A percentile compares a stretch with the other conserved stretches of the same genome.
These are phyloP conservation scores for Euura lappo DNA, from an alignment of 1,140 invertebrate genomes.

Conservation along the genomic window DNA sequence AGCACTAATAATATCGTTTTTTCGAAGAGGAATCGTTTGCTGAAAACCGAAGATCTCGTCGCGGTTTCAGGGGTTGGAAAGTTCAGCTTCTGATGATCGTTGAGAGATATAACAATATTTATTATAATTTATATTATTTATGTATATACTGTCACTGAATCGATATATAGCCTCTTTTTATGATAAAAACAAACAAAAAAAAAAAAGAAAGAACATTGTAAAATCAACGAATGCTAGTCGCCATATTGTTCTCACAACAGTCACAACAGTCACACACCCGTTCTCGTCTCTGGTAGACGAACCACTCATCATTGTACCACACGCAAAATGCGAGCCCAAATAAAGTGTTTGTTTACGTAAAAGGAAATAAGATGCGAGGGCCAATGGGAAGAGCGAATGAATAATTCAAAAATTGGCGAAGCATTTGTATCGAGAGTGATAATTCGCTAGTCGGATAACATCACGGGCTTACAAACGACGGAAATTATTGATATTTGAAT, in stretches of 20 bases:
- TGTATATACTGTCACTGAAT: slow-evolving; percentile 17
- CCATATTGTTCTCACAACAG: background rate
- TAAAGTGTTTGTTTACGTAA: too few species aligned
- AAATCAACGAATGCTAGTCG: background rate
- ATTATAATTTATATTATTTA: slow-evolving; percentile 11
- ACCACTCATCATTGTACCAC: too few species aligned
- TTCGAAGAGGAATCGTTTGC: background rate
- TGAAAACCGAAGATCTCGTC: background rate
- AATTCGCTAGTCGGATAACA: background rate
- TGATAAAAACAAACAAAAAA: too few species aligned
- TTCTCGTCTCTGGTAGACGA: too few species aligned
- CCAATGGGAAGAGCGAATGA: too few species aligned
- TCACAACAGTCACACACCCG: too few species aligned
- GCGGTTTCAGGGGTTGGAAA: background rate
- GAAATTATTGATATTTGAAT: background rate
- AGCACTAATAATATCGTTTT: slow-evolving; percentile 30
- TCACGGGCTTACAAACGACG: background rate
- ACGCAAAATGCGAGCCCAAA: too few species aligned
- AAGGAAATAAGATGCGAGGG: too few species aligned
- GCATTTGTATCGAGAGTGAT: too few species aligned
- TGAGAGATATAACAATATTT: background rate
- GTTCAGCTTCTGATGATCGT: background rate
- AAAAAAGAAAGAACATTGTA: background rate
- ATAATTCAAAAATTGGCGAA: too few species aligned
- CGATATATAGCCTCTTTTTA: too few species aligned